A percentile compares a stretch with the other conserved stretches of the same genome.
These are phyloP conservation scores for Torymus tubicola DNA, from an alignment of 2,888 invertebrate species.

Conservation along the genomic window DNA sequence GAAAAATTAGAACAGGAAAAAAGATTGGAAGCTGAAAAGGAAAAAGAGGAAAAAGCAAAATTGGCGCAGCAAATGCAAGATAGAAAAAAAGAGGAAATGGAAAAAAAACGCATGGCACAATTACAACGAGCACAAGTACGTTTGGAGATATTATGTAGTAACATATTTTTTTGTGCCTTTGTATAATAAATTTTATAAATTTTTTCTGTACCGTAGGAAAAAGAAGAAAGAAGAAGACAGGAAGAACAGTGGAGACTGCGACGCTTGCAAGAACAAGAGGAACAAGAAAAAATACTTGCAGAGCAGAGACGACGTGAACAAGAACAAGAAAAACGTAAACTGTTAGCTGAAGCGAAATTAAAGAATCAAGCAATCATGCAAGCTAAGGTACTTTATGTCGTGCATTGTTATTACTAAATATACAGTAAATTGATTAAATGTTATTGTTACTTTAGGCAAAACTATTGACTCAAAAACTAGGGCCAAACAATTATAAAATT, in stretches of 20 bases:
- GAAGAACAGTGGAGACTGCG: slow-evolving; percentile 68
- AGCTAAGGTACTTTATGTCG: slow-evolving; percentile 48
- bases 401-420: neutral
- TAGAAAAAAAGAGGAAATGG: slow-evolving; percentile 78
- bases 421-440: too few species aligned
- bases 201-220: slow-evolving; percentile 66
- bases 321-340: slow-evolving; percentile 73
- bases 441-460: slow-evolving; percentile 58
- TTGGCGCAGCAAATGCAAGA: slow-evolving; percentile 72
- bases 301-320: slow-evolving; percentile 72
- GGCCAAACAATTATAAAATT: slow-evolving; percentile 67
- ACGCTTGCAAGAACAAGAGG: slow-evolving; percentile 72
- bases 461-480: slow-evolving; percentile 54
- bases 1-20: slow-evolving; percentile 77
- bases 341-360: slow-evolving; percentile 64
- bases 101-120: slow-evolving; percentile 72
- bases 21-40: slow-evolving; percentile 75
- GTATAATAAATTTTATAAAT: neutral
- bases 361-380: slow-evolving; percentile 62
- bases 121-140: slow-evolving; percentile 69
- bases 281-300: slow-evolving; percentile 69
- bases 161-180: neutral
- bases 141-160: neutral
- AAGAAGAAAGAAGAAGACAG: slow-evolving; percentile 70
- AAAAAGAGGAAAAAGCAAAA: slow-evolving; percentile 73